A percentile compares a stretch with the other conserved stretches of the same genome.
phyloP scores from a whole-genome alignment of 2,888 invertebrate species.

The Limnephilus lunatus region DNA sequence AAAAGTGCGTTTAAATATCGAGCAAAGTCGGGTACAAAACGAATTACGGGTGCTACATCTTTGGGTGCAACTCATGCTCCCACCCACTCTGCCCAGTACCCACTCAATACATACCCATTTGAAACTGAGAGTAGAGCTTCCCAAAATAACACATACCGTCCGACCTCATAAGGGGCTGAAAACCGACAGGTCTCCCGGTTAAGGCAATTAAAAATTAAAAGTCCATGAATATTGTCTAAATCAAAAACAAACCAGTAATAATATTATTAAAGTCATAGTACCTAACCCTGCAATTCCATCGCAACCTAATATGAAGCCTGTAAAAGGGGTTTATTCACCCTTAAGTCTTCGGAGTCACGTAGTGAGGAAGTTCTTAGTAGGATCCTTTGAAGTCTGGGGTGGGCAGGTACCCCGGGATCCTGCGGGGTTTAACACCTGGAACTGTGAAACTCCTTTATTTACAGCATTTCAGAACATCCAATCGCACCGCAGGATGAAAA shows the following conservation, averaged over 20 bases:
- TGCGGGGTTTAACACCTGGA: neutral
- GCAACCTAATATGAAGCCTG: slow-evolving; percentile 2
- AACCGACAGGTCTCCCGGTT: too few species aligned
- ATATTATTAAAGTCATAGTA: neutral
- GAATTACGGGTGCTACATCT: too few species aligned
- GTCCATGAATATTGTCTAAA: too few species aligned
- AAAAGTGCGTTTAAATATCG: too few species aligned
- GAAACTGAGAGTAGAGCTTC: too few species aligned
- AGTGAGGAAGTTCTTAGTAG: slow-evolving; percentile 31
- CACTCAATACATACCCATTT: too few species aligned
- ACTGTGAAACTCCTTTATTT: neutral
- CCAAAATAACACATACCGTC: too few species aligned
- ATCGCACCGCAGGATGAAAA: neutral
- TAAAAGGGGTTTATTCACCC: slow-evolving; percentile 38
- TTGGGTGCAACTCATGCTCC: too few species aligned
- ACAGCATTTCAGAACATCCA: neutral
- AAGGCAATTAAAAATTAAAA: too few species aligned
- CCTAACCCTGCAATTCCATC: neutral
- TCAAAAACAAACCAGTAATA: neutral
- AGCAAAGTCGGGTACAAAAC: too few species aligned
- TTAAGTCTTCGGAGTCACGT: slow-evolving; percentile 48
- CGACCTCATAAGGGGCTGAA: too few species aligned
- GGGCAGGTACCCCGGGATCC: neutral
- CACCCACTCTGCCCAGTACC: too few species aligned
- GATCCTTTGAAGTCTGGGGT: slow-evolving; percentile 13